phyloP scores from a whole-genome alignment of 2,797 vertebrate genomes.

The Mastacembelus armatus region DNA sequence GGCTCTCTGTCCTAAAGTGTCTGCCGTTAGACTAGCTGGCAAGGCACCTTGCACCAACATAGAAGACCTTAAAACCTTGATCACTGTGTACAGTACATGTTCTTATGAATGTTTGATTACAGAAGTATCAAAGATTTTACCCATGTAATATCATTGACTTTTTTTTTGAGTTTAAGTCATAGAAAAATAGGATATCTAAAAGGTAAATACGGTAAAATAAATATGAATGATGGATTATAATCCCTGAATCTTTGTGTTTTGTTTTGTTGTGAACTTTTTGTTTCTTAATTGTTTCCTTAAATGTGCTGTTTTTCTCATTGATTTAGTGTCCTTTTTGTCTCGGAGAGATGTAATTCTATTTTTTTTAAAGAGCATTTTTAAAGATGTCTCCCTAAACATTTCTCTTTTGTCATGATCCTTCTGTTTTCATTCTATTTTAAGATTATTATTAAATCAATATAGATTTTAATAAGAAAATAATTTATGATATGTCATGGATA shows the following conservation, averaged over 20 bases:
- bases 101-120: conserved; percentile 89
- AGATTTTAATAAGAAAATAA: conserved; percentile 88
- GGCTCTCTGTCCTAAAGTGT: conserved; percentile 83
- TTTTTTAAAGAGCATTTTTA: conserved; percentile 89
- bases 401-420: conserved; percentile 78
- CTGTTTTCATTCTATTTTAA: conserved; percentile 82
- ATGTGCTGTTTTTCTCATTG: conserved; percentile 73
- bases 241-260: conserved; percentile 81
- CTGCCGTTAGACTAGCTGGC: conserved; percentile 77
- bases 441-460: conserved; percentile 81
- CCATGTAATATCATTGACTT: conserved; percentile 76
- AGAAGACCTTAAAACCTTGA: conserved; percentile 87
- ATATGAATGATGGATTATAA: conserved; percentile 78
- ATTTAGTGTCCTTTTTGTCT: conserved; percentile 85
- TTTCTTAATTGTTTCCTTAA: conserved; percentile 75
- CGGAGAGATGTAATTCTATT: conserved; percentile 92
- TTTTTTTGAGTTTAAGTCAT: conserved; percentile 70
- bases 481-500: conserved; percentile 86
- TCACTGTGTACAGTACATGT: conserved; percentile 89
- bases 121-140: conserved; percentile 83
- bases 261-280: conserved; percentile 83
- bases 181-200: conserved; percentile 76
- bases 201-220: conserved; percentile 55
- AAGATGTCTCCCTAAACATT: conserved; percentile 79
- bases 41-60: conserved; percentile 81